Base-by-base conservation (phyloP, 2,113 vertebrate genomes). In the Apaloderma vittatum region DNA sequence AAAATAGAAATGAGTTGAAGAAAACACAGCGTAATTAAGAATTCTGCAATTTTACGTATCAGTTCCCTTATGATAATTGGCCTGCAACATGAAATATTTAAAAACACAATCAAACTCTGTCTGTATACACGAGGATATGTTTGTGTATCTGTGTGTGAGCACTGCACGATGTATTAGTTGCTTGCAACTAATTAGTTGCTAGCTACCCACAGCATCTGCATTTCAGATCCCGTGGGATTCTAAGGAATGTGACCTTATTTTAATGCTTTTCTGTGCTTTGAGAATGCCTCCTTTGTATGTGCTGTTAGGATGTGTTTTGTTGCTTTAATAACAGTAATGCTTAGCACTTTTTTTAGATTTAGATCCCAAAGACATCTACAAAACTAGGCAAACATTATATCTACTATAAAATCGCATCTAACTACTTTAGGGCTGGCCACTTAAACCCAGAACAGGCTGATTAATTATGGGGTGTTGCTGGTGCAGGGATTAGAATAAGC, bases 171-270 rank as follows among this genome's bases (percentile, higher is more conserved):
- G 65, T 94, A 91, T 96, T 94, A 96, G 91, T 93, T 94, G 82
- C 90, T 80, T 90, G 91, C 93, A 93, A 95, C 91, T 97, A 97
- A 97, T 97, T 97, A 97, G 94, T 92, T 95, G 79, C 86, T 68
- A 83, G 49, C 82, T 93, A 87, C 94, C 89, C 80, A 15, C 57
- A 84, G 95, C 94, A 96, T 93, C 96, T 93, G 72, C 95, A 95
- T 94, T 95, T 86, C 90, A 92, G 59, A 36, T 93, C 96, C 79
- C 48, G 0, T 49, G 86, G 94, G 97, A 84, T 73, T 91, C 32
- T 6, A 62, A 62, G 94, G 95, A 95, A 96, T 97, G 94, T 97
- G 96, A 97, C 94, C 96, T 97, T 97, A 90, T 95, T 97, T 97
- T 96, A 97, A 95, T 96, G 92, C 83, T 93, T 93, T 95, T 93